phyloP scores from a whole-genome alignment of 2,888 invertebrate genomes.

The Ophion slaviceki region DNA sequence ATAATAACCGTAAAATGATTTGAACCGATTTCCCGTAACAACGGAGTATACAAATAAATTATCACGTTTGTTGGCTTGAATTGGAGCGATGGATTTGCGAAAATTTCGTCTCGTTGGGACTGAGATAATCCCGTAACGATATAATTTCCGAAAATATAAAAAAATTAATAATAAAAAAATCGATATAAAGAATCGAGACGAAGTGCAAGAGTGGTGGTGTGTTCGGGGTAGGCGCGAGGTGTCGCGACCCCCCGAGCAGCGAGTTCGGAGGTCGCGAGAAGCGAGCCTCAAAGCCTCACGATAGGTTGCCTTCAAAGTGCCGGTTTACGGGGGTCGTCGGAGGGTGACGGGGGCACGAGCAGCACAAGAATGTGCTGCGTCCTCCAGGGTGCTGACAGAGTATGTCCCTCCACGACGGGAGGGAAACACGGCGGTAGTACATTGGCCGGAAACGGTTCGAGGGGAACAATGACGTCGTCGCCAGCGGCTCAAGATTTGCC shows the following conservation, averaged over 20 bases:
- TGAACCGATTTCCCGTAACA: background rate
- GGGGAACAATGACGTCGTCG: constrained; percentile 59
- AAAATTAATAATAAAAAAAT: background rate
- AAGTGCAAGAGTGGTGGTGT: constrained; percentile 62
- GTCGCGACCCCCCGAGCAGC: constrained; percentile 72
- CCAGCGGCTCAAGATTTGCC: constrained; percentile 77
- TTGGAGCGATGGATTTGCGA: background rate
- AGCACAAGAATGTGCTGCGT: constrained; percentile 80
- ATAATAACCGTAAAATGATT: background rate
- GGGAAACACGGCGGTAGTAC: constrained; percentile 72
- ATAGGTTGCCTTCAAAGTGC: constrained; percentile 82
- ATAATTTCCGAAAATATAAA: background rate
- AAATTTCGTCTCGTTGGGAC: background rate
- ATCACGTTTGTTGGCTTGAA: background rate
- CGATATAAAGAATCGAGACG: constrained; percentile 21
- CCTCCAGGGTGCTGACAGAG: constrained; percentile 80
- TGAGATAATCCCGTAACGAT: background rate
- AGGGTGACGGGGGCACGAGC: constrained; percentile 72
- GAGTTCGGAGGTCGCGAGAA: constrained; percentile 73
- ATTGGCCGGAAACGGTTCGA: constrained; percentile 69
- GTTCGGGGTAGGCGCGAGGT: constrained; percentile 66
- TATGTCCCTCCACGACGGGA: constrained; percentile 78
- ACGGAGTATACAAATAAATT: background rate
- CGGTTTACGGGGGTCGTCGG: constrained; percentile 76
- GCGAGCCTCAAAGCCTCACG: constrained; percentile 77